Conservation (phyloP, 2,888 invertebrate species). For the Synergus japonicus region DNA sequence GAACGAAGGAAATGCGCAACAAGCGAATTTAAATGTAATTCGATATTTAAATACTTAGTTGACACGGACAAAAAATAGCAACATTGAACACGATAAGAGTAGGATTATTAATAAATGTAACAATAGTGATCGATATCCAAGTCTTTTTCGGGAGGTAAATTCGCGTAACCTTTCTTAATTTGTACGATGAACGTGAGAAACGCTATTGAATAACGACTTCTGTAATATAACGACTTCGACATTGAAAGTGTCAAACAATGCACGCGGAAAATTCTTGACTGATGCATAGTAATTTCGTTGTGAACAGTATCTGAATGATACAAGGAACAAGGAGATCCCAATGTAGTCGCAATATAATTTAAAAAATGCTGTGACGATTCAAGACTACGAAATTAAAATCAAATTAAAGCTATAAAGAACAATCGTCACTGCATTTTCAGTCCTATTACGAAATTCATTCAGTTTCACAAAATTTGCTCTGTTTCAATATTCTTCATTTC, state of each 20-base stretch:
- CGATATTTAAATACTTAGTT: too few relatives aligned
- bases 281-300: slow-evolving; percentile 10
- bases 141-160: background rate
- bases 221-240: background rate
- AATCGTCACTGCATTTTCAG: slow-evolving; percentile 30
- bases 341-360: background rate
- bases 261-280: background rate
- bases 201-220: background rate
- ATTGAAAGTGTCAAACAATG: background rate
- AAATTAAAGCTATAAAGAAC: slow-evolving; percentile 32
- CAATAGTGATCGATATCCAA: background rate
- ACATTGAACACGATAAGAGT: background rate
- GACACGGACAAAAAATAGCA: background rate
- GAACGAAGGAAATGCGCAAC: background rate
- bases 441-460: background rate
- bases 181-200: slow-evolving; percentile 3
- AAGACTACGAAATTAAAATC: background rate
- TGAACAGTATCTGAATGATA: background rate
- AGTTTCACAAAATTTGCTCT: slow-evolving; percentile 6
- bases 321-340: background rate
- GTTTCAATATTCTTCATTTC: background rate
- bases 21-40: background rate
- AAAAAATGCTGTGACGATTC: slow-evolving; percentile 29
- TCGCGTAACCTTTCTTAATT: background rate
- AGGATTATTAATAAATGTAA: background rate